These are phyloP conservation scores for Leuctra nigra DNA, from an alignment of 2,888 invertebrate species.

Conservation along the genomic window DNA sequence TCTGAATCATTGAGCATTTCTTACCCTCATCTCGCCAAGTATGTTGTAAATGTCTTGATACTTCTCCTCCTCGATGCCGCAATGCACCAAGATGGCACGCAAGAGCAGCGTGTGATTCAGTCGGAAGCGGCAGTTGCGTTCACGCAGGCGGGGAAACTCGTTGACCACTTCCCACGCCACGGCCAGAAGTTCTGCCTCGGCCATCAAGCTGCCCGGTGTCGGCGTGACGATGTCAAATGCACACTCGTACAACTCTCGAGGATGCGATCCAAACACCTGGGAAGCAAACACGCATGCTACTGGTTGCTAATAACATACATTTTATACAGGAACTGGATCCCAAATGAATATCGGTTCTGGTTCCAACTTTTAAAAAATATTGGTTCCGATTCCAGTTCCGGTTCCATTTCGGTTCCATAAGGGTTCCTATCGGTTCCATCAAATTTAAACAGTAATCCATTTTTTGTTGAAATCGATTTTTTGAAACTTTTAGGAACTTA, in stretches of 20 bases:
- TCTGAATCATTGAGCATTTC: no score
- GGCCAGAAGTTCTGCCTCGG: constrained; percentile 80
- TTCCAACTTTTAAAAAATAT: no score
- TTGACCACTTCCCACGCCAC: constrained; percentile 68
- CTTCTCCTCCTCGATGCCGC: constrained; percentile 62
- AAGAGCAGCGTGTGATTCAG: constrained; percentile 75
- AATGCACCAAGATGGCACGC: constrained; percentile 67
- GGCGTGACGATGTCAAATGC: constrained; percentile 90
- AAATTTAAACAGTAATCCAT: no score
- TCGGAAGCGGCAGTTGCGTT: constrained; percentile 59
- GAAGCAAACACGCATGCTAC: constrained; percentile 33
- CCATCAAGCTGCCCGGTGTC: constrained; percentile 59
- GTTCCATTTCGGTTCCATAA: no score
- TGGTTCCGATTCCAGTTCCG: no score
- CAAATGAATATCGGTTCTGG: no score
- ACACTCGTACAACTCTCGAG: constrained; percentile 82
- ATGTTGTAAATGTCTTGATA: constrained; percentile 36
- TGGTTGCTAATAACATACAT: no score
- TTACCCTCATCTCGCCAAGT: constrained; percentile 35
- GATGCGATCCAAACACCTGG: constrained; percentile 65
- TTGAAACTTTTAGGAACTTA: no score
- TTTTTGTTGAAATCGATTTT: no score
- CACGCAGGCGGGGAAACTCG: constrained; percentile 57
- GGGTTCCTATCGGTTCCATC: no score
- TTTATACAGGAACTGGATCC: no score